phyloP scores from a whole-genome alignment of 2,888 invertebrate genomes.

The Euproctis similis region DNA sequence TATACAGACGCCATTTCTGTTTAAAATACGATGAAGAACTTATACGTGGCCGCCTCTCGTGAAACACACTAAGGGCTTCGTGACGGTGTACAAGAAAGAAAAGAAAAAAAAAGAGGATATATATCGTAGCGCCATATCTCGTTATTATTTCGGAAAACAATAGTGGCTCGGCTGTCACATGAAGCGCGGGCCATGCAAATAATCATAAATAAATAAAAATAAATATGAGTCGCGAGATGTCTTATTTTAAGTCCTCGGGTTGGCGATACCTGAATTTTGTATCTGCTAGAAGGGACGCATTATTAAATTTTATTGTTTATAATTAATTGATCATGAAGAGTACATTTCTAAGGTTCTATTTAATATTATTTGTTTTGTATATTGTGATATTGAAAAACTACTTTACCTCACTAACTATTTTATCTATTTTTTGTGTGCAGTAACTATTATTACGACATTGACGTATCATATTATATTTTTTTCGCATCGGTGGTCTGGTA shows the following conservation, averaged over 20 bases:
- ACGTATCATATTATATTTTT: too few relatives aligned
- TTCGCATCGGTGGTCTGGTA: too few relatives aligned
- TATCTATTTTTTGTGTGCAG: too few relatives aligned
- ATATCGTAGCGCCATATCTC: constrained; percentile 64
- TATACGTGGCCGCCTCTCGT: constrained; percentile 24
- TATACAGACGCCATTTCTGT: constrained; percentile 58
- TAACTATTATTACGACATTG: too few relatives aligned
- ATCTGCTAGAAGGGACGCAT: constrained; percentile 23
- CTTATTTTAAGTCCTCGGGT: constrained; percentile 59
- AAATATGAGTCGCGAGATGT: constrained; percentile 64
- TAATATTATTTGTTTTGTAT: background rate
- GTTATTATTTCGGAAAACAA: constrained; percentile 71
- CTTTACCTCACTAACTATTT: too few relatives aligned
- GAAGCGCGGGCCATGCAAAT: constrained; percentile 71
- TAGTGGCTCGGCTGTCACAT: constrained; percentile 68
- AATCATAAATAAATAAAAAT: constrained; percentile 75
- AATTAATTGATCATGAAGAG: too few relatives aligned
- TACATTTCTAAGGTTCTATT: too few relatives aligned
- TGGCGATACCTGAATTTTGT: constrained; percentile 32
- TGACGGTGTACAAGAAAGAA: constrained; percentile 41
- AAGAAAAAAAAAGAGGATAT: constrained; percentile 33
- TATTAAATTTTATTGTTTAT: too few relatives aligned
- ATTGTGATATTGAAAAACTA: background rate
- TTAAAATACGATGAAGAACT: constrained; percentile 46
- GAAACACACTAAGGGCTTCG: constrained; percentile 34